These are phyloP conservation scores for Tapera naevia DNA, from an alignment of 2,797 vertebrate genomes.

Conservation along the genomic window DNA sequence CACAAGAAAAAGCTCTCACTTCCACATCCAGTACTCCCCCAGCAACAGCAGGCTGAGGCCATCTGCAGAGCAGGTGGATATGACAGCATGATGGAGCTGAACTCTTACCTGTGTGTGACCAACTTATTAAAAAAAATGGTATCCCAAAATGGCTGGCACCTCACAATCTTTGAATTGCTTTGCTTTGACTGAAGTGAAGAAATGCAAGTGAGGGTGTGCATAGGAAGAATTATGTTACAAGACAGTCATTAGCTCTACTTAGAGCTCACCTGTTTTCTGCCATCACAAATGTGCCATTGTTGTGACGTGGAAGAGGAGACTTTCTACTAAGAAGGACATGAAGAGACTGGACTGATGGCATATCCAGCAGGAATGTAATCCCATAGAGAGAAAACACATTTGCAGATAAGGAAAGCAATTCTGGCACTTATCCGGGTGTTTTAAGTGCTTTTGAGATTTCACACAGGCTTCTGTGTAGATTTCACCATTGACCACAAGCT, in stretches of 20 bases:
- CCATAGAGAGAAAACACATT: neutral
- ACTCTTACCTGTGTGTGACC: neutral
- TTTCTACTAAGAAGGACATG: neutral
- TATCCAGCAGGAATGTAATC: neutral
- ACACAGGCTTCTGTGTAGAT: neutral
- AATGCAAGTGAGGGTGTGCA: neutral
- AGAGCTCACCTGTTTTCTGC: neutral
- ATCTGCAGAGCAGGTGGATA: neutral
- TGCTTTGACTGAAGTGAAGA: neutral
- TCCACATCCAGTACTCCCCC: neutral
- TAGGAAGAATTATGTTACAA: neutral
- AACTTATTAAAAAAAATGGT: neutral
- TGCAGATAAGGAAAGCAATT: neutral
- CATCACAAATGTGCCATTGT: neutral
- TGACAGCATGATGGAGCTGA: neutral
- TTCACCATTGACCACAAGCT: neutral
- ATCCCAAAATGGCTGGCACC: neutral
- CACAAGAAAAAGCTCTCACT: neutral
- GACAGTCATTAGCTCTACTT: neutral
- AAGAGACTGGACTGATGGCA: neutral
- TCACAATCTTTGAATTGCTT: neutral
- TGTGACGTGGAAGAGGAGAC: neutral
- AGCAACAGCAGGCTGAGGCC: neutral
- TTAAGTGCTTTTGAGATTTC: neutral
- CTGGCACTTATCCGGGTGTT: neutral